Evolutionary conservation across 2,888 invertebrate species (phyloP).

Genomic region (Octonoba sinensis): DNA sequence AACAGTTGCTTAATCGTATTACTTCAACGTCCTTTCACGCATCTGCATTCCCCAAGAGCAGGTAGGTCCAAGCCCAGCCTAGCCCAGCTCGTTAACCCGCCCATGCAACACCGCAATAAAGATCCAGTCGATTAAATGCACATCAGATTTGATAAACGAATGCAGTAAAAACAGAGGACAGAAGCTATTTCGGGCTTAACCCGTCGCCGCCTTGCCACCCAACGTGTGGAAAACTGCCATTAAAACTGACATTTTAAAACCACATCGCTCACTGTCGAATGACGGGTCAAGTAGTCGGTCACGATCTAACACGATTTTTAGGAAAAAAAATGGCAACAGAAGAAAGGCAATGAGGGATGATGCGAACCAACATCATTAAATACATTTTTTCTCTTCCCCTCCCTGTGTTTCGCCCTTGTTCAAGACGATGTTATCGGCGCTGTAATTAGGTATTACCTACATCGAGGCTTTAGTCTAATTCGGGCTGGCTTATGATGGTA

Average conservation of each 20-base stretch:
- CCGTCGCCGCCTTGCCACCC: no score
- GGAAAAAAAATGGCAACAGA: slow-evolving; percentile 6
- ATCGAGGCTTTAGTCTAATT: slow-evolving; percentile 60
- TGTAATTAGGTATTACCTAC: slow-evolving; percentile 64
- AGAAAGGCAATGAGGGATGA: slow-evolving; percentile 10
- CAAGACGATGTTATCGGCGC: slow-evolving; percentile 58
- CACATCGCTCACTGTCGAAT: slow-evolving; percentile 14
- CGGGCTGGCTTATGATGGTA: slow-evolving; percentile 58
- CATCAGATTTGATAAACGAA: no score
- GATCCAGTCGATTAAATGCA: no score
- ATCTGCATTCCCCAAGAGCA: no score
- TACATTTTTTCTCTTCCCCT: slow-evolving; percentile 22
- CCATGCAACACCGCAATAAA: no score
- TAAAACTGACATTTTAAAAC: slow-evolving; percentile 6
- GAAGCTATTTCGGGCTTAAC: no score
- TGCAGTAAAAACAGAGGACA: no score
- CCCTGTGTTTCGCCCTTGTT: slow-evolving; percentile 46
- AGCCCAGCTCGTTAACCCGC: no score
- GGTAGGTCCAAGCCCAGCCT: no score
- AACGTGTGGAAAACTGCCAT: no score
- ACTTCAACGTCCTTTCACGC: no score
- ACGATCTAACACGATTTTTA: slow-evolving; percentile 47
- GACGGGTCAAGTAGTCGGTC: slow-evolving; percentile 36
- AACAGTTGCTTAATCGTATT: no score
- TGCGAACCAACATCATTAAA: slow-evolving; percentile 56